phyloP scores from a whole-genome alignment of 2,888 invertebrate species.

The Danaus chrysippus region DNA sequence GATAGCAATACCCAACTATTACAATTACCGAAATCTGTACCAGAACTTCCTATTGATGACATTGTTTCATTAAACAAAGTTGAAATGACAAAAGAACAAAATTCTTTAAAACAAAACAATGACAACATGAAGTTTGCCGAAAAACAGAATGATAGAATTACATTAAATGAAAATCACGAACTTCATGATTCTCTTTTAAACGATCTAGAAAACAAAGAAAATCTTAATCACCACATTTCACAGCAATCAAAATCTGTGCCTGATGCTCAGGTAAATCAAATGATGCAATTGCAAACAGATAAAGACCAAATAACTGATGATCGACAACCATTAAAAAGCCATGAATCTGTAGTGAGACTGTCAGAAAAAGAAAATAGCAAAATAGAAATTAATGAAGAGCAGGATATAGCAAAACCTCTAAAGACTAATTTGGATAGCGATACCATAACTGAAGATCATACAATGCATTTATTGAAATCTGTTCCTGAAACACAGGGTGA shows the following conservation, averaged over 20 bases:
- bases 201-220: slow-evolving; percentile 12
- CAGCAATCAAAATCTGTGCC: slow-evolving; percentile 5
- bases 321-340: neutral
- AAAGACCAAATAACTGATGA: neutral
- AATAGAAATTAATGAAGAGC: slow-evolving; percentile 19
- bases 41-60: neutral
- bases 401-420: slow-evolving; percentile 22
- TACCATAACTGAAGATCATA: slow-evolving; percentile 12
- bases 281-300: neutral
- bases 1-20: neutral
- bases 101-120: slow-evolving; percentile 1
- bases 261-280: neutral
- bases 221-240: neutral
- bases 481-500: slow-evolving; percentile 10
- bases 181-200: slow-evolving; percentile 14
- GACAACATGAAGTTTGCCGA: slow-evolving; percentile 2
- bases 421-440: slow-evolving; percentile 15
- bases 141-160: slow-evolving; percentile 4
- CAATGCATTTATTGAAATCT: slow-evolving; percentile 15
- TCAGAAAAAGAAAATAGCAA: slow-evolving; percentile 6
- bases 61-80: neutral
- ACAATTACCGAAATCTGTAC: slow-evolving; percentile 12
- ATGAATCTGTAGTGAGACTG: neutral
- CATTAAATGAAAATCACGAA: slow-evolving; percentile 20
- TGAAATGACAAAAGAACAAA: slow-evolving; percentile 2